A percentile compares a stretch with the other conserved stretches of the same genome.
Conservation (phyloP, 2,797 vertebrate species). For the Acanthurus lineatus region DNA sequence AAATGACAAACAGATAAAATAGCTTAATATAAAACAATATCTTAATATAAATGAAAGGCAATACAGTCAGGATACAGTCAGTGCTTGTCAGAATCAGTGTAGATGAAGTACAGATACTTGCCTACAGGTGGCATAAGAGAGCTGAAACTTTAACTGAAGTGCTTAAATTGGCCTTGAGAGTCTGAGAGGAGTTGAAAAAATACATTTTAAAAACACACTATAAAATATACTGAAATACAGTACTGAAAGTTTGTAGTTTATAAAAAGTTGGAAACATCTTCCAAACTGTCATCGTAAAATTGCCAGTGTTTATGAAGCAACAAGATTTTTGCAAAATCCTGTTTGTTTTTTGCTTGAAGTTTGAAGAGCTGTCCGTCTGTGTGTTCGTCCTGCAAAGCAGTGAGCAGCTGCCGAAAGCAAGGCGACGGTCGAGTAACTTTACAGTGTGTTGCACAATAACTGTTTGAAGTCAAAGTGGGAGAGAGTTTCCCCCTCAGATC, state of each 20-base stretch:
- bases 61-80: slow-evolving; percentile 11
- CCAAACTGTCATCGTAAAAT: slow-evolving; percentile 4
- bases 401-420: background rate
- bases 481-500: slow-evolving; percentile 71
- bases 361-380: background rate
- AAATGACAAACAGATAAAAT: slow-evolving; percentile 9
- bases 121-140: slow-evolving; percentile 24
- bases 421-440: background rate
- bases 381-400: slow-evolving; percentile 9
- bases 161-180: background rate
- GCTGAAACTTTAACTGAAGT: background rate
- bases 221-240: background rate
- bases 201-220: background rate
- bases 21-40: slow-evolving; percentile 27
- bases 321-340: background rate
- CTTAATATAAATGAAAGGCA: slow-evolving; percentile 40
- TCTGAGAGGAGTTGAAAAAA: slow-evolving; percentile 5
- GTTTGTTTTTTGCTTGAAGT: background rate
- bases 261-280: background rate
- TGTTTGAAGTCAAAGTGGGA: slow-evolving; percentile 1
- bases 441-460: background rate
- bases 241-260: background rate
- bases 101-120: slow-evolving; percentile 7
- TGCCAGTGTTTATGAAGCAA: background rate
- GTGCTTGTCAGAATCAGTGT: slow-evolving; percentile 5